A percentile compares a stretch with the other conserved stretches of the same genome.
phyloP scores from a whole-genome alignment of 2,888 invertebrate genomes.

The Lapara coniferarum region DNA sequence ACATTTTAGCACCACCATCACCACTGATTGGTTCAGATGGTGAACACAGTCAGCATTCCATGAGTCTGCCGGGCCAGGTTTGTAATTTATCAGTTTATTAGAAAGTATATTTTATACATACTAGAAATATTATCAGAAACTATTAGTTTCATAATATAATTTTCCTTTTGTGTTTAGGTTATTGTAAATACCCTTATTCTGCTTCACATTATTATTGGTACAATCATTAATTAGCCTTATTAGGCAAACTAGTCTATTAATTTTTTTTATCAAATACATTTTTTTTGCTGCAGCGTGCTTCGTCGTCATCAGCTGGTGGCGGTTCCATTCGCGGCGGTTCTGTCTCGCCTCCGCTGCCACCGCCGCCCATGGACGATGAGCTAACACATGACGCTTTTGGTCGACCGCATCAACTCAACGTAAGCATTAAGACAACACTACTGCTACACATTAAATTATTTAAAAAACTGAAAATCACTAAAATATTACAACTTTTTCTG shows the following conservation, averaged over 20 bases:
- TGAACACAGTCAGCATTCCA: conserved; percentile 81
- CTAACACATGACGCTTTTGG: conserved; percentile 88
- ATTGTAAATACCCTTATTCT: too few species aligned
- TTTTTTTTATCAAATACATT: too few species aligned
- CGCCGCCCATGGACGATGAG: conserved; percentile 93
- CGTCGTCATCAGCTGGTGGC: conserved; percentile 68
- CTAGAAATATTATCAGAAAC: too few species aligned
- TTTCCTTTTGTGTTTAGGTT: neutral
- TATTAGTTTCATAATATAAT: too few species aligned
- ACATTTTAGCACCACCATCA: conserved; percentile 89
- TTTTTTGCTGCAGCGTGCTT: conserved; percentile 59
- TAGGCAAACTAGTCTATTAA: too few species aligned
- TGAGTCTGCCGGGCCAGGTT: conserved; percentile 78
- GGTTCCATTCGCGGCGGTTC: conserved; percentile 83
- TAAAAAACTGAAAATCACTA: neutral
- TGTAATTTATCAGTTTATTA: conserved; percentile 29
- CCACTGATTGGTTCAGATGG: conserved; percentile 89
- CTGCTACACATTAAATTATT: neutral
- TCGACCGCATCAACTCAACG: conserved; percentile 83
- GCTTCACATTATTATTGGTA: too few species aligned
- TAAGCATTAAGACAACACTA: conserved; percentile 38
- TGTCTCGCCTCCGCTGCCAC: conserved; percentile 92
- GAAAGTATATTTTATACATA: neutral
- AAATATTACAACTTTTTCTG: conserved; percentile 5
- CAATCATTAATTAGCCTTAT: too few species aligned